Evolutionary conservation across 2,797 vertebrate genomes (phyloP), one percentile per base, ranked within the genome.

Genomic region (Rhinella marina): DNA sequence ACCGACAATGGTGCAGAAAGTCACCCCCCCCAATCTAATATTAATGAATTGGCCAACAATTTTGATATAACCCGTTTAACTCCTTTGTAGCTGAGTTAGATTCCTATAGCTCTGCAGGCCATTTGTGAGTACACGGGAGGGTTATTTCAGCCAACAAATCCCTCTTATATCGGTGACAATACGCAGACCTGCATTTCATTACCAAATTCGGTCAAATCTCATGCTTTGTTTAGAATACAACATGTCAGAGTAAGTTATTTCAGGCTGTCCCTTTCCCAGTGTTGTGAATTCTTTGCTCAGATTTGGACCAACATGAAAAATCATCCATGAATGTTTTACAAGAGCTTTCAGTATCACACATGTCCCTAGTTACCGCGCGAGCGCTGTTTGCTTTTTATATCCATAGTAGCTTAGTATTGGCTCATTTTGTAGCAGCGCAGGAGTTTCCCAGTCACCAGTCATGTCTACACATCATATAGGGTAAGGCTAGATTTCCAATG

Each of bases 281-380:
- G 88, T 88, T 88, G 88, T 89, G 88, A 85, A 89, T 89, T 86
- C 88, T 66, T 86, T 68, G 70, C 64, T 23, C 48, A 85, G 83
- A 88, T 81, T 86, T 89, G 88, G 88, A 86, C 79, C 84, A 86
- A 89, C 78, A 86, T 86, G 57, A 86, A 86, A 89, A 89, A 89
- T 89, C 78, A 82, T 85, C 75, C 29, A 82, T 86, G 79, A 61
- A 81, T 86, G 88, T 89, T 89, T 82, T 86, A 89, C 70, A 82
- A 77, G 84, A 86, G 79, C 78, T 86, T 89, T 86, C 84, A 82
- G n/a, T 86, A 82, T 89, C 88, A 82, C 88, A 89, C 84, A 89
- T 89, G 88, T 82, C 50, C 84, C 59, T 82, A 56, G 70, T 89
- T 86, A 89, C 23, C 75, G 75, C 50, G 56, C 27, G 52, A 75